A percentile compares a stretch with the other conserved stretches of the same genome.
phyloP scores from a whole-genome alignment of 2,797 vertebrate genomes.

The Pseudochromis fuscus region DNA sequence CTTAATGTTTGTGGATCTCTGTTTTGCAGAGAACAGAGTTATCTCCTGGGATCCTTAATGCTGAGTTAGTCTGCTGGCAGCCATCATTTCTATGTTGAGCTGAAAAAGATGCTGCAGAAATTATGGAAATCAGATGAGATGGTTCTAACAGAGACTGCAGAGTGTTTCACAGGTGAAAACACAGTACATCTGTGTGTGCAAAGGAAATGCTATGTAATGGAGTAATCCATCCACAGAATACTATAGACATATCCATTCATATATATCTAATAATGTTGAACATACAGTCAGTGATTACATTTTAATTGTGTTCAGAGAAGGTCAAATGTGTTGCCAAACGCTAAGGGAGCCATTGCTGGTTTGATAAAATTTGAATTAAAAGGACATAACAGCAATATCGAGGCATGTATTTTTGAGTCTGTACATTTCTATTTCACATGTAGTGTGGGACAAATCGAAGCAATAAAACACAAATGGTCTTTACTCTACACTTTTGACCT shows the following conservation, averaged over 20 bases:
- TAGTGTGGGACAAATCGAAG: neutral
- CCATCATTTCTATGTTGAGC: constrained; percentile 62
- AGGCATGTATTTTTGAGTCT: neutral
- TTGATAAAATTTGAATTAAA: neutral
- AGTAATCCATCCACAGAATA: constrained; percentile 26
- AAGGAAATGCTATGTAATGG: constrained; percentile 20
- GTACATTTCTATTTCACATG: neutral
- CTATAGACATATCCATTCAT: constrained; percentile 1
- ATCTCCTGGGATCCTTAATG: constrained; percentile 11
- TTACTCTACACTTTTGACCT: constrained; percentile 9
- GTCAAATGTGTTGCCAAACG: no score
- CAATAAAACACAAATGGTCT: neutral
- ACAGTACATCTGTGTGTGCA: neutral
- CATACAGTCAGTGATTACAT: neutral
- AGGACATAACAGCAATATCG: neutral
- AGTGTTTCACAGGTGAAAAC: constrained; percentile 1
- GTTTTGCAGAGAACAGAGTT: constrained; percentile 17
- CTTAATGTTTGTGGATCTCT: constrained; percentile 33
- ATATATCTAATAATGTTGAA: constrained; percentile 2
- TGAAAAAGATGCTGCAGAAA: constrained; percentile 57
- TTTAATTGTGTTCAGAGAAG: neutral
- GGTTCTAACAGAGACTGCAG: neutral
- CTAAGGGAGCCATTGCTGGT: neutral
- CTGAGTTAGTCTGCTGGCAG: constrained; percentile 45
- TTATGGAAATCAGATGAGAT: constrained; percentile 39